Evolutionary conservation across 1,140 invertebrate genomes (phyloP), one percentile per base, ranked within the genome.

Genomic region (Reticulitermes speratus): DNA sequence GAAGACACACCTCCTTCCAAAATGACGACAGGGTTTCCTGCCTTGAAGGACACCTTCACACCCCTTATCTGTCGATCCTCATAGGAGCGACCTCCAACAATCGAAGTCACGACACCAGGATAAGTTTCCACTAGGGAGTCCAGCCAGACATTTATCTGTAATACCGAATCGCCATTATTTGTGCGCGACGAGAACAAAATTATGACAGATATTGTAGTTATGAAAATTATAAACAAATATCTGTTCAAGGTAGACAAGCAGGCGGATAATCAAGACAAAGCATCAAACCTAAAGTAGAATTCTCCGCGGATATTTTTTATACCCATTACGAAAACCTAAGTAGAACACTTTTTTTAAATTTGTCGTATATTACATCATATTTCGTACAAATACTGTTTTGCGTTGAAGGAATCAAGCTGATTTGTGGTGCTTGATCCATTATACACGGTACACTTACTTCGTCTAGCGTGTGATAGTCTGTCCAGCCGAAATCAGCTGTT

Each of bases 401-500:
- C 16, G 9, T 48, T 48, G n/a, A 48, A 48, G 11, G 48, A 48
- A 16, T 12, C 16, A 48, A 75, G 25, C 9, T 6, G n/a, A 75
- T 8, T 75, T 25, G 7, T 14, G 55, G 55, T 8, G 55, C 55
- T 14, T 59, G 21, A 59, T 14, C 6, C 14, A 19, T 2, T 59
- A 6, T 30, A 75, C 2, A 30, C n/a, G 65, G 65, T 16, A 25
- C 9, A 75, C 65, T 87, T 87, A 87, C 87, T 16, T 82, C 84
- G 48, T 87, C 86, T 8, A 87, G 84, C 1, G 84, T 44, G 82
- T 87, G 81, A 48, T 87, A 87, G 30, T 84, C 69, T 25, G 84
- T 85, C 87, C 87, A 87, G 82, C 82, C 84, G 16, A 87, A 75
- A 30, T 75, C 65, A 25, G 30, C 52, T 14, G 16, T 25, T 8